Conservation (phyloP, 2,113 vertebrate genomes). For the Nesospiza acunhae region DNA sequence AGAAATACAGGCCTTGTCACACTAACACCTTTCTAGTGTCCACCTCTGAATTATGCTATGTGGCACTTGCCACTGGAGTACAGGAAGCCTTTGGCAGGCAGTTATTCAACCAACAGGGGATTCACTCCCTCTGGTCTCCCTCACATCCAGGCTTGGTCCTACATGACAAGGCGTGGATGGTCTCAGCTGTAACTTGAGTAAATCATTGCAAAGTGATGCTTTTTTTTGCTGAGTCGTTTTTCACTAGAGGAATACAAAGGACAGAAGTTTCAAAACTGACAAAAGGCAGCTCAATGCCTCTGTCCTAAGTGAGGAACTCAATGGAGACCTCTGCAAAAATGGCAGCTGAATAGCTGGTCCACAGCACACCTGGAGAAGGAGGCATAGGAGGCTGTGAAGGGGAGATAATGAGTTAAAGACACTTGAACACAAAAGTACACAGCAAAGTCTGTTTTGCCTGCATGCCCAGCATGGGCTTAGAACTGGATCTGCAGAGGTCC, state of each 20-base stretch:
- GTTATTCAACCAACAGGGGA: background rate
- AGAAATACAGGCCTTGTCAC: conserved; percentile 16
- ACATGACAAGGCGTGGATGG: accelerated
- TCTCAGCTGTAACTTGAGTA: background rate
- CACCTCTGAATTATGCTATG: accelerated
- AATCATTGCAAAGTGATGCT: background rate
- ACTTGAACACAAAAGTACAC: background rate
- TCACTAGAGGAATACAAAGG: background rate
- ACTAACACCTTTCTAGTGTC: background rate
- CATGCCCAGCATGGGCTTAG: background rate
- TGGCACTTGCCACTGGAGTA: background rate
- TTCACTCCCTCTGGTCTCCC: background rate
- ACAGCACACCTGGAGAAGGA: background rate
- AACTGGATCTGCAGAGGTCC: background rate
- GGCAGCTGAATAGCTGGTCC: background rate
- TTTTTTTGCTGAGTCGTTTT: background rate
- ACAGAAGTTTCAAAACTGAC: background rate
- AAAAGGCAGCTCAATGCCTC: background rate
- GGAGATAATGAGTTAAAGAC: background rate
- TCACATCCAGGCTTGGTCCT: background rate
- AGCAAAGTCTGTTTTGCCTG: background rate
- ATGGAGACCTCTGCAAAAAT: background rate
- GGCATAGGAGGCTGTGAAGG: background rate
- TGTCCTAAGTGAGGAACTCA: background rate
- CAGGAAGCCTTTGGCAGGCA: background rate